phyloP scores from a whole-genome alignment of 2,113 vertebrate species.

The Sterrhoptilus dennistouni region DNA sequence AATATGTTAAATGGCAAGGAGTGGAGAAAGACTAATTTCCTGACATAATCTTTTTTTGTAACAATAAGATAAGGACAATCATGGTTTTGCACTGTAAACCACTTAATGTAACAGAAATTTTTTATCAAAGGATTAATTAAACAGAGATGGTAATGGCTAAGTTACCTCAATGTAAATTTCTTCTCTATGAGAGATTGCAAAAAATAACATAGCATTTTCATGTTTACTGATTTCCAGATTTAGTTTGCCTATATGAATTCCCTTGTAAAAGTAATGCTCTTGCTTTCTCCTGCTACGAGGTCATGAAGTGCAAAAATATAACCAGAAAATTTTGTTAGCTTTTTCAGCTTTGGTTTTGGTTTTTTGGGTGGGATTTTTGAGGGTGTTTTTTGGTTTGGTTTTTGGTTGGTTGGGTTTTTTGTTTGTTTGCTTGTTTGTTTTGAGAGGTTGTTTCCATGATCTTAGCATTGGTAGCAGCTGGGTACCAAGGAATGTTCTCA shows the following conservation, averaged over 20 bases:
- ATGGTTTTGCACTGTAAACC: neutral
- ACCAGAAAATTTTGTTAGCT: neutral
- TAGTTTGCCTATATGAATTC: neutral
- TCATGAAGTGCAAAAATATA: neutral
- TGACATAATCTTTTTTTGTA: neutral
- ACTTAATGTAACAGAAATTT: neutral
- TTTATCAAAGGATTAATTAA: neutral
- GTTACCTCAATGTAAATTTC: neutral
- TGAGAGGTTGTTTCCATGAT: neutral
- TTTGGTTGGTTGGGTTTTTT: neutral
- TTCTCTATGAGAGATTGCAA: neutral
- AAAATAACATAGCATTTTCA: neutral
- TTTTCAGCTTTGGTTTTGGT: fast-evolving
- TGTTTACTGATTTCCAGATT: neutral
- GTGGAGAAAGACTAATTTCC: neutral
- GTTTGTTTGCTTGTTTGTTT: neutral
- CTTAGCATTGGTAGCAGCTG: neutral
- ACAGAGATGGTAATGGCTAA: neutral
- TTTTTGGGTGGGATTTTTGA: neutral
- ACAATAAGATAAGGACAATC: neutral
- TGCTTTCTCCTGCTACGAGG: neutral
- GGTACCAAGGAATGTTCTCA: fast-evolving
- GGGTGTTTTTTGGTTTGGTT: too few relatives aligned
- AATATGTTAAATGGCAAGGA: neutral
- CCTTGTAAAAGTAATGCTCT: neutral